A percentile compares a stretch with the other conserved stretches of the same genome.
Conservation (phyloP, 1,140 invertebrate genomes). For the Drosophila santomea region DNA sequence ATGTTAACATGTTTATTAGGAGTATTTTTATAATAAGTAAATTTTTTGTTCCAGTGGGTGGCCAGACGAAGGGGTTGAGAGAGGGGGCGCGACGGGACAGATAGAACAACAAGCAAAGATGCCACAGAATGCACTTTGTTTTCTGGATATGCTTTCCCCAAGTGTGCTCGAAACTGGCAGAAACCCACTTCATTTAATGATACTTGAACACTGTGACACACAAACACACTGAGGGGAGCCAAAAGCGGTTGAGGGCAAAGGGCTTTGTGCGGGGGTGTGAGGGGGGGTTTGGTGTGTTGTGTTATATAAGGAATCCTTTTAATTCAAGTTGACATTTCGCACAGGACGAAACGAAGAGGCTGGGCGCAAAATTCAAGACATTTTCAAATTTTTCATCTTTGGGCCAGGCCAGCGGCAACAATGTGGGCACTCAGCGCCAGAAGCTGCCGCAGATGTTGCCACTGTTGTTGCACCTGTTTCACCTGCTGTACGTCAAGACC, state of each 20-base stretch:
- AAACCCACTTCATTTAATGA: constrained; percentile 85
- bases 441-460: constrained; percentile 8
- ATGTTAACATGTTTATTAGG: not conserved
- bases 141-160: constrained; percentile 84
- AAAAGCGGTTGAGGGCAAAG: not conserved
- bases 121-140: constrained; percentile 83
- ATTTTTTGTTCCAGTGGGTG: not conserved
- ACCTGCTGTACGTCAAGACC: constrained; percentile 27
- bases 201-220: constrained; percentile 84
- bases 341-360: constrained; percentile 48
- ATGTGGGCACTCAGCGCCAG: constrained; percentile 73
- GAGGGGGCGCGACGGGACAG: constrained; percentile 22
- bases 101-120: constrained; percentile 72
- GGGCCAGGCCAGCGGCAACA: constrained; percentile 69
- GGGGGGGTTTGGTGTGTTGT: constrained; percentile 31
- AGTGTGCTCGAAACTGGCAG: constrained; percentile 83
- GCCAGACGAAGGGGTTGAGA: constrained; percentile 4
- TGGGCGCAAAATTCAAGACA: constrained; percentile 71
- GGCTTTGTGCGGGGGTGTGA: constrained; percentile 5
- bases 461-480: constrained; percentile 35
- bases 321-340: constrained; percentile 83
- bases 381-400: constrained; percentile 83
- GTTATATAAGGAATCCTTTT: constrained; percentile 82
- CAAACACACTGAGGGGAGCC: constrained; percentile 71
- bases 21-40: no score